These are phyloP conservation scores for Drosophila ambigua DNA, from an alignment of 1,140 invertebrate species.

Conservation along the genomic window DNA sequence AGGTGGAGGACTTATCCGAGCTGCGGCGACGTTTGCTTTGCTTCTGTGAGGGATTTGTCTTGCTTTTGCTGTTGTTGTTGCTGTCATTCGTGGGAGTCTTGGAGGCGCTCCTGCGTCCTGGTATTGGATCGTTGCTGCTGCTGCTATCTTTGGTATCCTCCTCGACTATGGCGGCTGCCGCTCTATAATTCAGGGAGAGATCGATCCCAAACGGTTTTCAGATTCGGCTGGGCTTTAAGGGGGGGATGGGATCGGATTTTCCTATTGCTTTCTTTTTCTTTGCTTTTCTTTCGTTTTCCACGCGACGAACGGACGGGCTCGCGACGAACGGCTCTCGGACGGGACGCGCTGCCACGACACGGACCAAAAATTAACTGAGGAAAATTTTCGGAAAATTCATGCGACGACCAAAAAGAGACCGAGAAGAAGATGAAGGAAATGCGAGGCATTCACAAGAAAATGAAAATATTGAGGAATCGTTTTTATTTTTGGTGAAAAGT, in stretches of 20 bases:
- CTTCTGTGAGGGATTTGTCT: conserved; percentile 37
- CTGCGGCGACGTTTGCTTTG: conserved; percentile 67
- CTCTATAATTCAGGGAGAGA: conserved; percentile 40
- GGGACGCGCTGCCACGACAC: conserved; percentile 73
- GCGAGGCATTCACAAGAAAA: conserved; percentile 11
- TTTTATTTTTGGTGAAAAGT: conserved; percentile 81
- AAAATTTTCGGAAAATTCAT: conserved; percentile 63
- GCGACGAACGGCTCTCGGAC: conserved; percentile 57
- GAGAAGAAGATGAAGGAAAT: conserved; percentile 51
- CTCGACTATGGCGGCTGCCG: conserved; percentile 52
- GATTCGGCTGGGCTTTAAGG: too few relatives aligned
- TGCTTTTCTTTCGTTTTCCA: conserved; percentile 21
- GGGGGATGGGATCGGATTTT: too few relatives aligned
- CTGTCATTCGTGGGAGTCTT: conserved; percentile 73
- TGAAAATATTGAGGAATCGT: conserved; percentile 80
- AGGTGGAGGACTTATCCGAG: conserved; percentile 62
- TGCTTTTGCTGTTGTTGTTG: conserved; percentile 48
- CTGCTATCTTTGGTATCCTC: conserved; percentile 53
- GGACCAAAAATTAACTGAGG: conserved; percentile 77
- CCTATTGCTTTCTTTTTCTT: conserved; percentile 29
- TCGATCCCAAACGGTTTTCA: conserved; percentile 26
- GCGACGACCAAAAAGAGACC: conserved; percentile 46
- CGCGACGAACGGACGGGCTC: conserved; percentile 38
- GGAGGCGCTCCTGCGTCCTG: conserved; percentile 54
- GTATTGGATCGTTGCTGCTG: too few relatives aligned